Percentiles rank a stretch among this genome's conserved stretches.
These are phyloP conservation scores for Cottus gobio DNA, from an alignment of 2,113 vertebrate species.

Conservation along the genomic window DNA sequence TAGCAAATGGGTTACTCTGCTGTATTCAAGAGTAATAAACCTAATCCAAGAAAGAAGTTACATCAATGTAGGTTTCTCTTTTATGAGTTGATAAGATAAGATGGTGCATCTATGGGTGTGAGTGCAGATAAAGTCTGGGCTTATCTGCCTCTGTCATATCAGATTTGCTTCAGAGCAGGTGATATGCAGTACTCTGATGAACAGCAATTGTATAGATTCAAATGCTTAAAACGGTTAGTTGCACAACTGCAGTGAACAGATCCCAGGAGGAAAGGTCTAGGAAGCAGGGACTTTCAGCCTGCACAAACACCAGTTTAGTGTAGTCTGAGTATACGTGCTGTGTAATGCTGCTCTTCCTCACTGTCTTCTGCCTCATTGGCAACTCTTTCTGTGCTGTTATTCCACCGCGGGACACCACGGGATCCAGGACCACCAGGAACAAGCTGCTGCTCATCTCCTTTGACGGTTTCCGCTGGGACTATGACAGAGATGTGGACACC, in stretches of 20 bases:
- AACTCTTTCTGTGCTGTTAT: background rate
- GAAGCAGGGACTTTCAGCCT: background rate
- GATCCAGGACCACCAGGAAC: slow-evolving; percentile 23
- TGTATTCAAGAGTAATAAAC: background rate
- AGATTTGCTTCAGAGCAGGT: background rate
- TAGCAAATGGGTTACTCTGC: background rate
- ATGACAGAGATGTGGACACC: slow-evolving; percentile 85
- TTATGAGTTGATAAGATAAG: slow-evolving; percentile 47
- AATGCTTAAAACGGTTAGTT: background rate
- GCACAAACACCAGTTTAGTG: background rate
- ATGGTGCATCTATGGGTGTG: background rate
- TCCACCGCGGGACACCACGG: background rate
- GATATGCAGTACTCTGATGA: background rate
- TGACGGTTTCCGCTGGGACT: slow-evolving; percentile 88
- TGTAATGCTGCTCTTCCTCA: slow-evolving; percentile 20
- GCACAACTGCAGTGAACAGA: background rate
- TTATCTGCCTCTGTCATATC: slow-evolving; percentile 12
- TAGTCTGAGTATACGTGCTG: background rate
- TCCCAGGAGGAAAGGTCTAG: background rate
- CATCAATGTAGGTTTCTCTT: background rate
- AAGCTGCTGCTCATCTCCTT: slow-evolving; percentile 85
- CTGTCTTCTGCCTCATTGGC: background rate
- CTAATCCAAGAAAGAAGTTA: background rate
- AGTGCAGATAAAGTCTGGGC: background rate
- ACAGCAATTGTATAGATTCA: background rate